Base-by-base conservation (phyloP, 1,140 invertebrate species). In the Ctenoplectra terminalis region DNA sequence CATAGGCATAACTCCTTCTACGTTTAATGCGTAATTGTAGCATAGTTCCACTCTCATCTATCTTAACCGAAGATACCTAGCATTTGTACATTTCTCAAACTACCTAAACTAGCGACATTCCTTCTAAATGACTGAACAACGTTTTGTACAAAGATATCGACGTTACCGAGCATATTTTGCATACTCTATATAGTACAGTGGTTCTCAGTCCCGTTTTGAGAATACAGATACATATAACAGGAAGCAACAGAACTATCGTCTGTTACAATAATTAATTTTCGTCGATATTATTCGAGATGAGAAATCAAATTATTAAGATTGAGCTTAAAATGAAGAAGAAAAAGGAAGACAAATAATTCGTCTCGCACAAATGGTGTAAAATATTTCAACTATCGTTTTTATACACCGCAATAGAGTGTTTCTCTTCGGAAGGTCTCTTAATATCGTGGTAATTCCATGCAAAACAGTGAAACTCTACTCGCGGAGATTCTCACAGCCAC, bases 41-140 rank as follows among this genome's bases (percentile, higher is more conserved):
- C 85, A 89, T 89, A 89, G 79, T 89, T 87, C 69, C 56, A 60
- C 69, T 50, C 79, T 66, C 76, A 89, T 87, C 85, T 78, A 61
- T 89, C 88, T 85, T 87, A 64, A 56, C 64, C 56, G 58, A 54
- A 79, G 71, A 87, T 87, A 76, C 81, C 85, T 63, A 46, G 56
- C 75, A 75, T 78, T 87, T 84, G 85, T 81, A 73, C 75, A 71
- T 71, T 85, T 85, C 84, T 83, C 34, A 43, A 80, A 74, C 71
- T 69, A 72, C 56, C 72, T 80, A 71, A 70, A 64, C 84, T 63
- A 83, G 67, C 58, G 71, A 75, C 76, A 86, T 86, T 85, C 84
- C 31, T 69, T 56, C 46, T 54, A 6, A 56, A 75, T 86, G 71
- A 75, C 34, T 26, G 26, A 70, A 52, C 29, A 52, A 66, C 48